These are phyloP conservation scores for Ecdyonurus torrentis DNA, from an alignment of 2,888 invertebrate species.

Conservation along the genomic window DNA sequence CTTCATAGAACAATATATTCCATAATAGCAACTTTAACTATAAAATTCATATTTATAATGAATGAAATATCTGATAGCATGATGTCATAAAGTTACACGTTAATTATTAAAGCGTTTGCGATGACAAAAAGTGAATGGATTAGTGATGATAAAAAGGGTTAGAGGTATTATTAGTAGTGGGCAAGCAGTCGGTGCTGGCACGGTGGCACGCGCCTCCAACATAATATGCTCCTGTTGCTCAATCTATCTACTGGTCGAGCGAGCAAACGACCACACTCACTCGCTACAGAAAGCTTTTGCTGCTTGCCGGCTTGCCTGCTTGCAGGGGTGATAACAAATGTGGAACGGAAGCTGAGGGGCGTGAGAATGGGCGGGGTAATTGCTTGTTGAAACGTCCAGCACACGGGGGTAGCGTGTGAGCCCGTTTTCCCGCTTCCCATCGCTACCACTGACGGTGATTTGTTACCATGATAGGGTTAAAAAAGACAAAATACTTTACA, in stretches of 20 bases:
- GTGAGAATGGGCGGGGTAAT: neutral
- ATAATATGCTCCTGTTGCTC: neutral
- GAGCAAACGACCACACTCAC: neutral
- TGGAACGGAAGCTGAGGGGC: neutral
- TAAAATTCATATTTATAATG: too few species aligned
- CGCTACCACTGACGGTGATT: neutral
- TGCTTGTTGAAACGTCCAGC: neutral
- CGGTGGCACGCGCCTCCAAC: neutral
- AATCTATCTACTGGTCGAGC: too few species aligned
- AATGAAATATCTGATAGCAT: too few species aligned
- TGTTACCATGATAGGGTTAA: neutral
- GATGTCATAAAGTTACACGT: too few species aligned
- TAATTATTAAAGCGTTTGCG: too few species aligned
- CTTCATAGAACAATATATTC: too few species aligned
- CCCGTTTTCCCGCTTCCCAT: neutral
- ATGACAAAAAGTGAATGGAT: too few species aligned
- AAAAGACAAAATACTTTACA: neutral
- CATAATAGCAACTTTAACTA: too few species aligned
- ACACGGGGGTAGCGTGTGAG: neutral
- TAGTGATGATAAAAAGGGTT: too few species aligned
- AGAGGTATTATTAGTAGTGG: too few species aligned
- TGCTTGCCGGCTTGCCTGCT: neutral
- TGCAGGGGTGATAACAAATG: constrained; percentile 2
- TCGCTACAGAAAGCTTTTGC: neutral
- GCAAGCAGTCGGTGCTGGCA: too few species aligned